These are phyloP conservation scores for Austrofundulus limnaeus DNA, from an alignment of 2,113 vertebrate species.

Conservation along the genomic window DNA sequence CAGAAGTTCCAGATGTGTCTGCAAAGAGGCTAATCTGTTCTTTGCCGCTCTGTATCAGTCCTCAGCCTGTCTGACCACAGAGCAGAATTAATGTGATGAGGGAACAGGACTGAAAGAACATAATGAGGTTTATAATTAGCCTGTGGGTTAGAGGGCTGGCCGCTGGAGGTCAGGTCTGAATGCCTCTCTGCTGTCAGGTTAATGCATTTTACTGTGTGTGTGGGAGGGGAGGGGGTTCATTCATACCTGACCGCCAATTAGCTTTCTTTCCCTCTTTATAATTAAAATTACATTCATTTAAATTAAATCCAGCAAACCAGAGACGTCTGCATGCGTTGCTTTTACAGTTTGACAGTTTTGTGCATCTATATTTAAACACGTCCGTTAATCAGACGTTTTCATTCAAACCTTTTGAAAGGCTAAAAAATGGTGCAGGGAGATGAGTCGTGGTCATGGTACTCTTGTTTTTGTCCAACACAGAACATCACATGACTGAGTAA, in stretches of 20 bases:
- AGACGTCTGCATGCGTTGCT: neutral
- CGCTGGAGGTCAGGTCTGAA: slow-evolving; percentile 58
- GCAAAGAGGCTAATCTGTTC: slow-evolving; percentile 19
- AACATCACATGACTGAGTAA: slow-evolving; percentile 7
- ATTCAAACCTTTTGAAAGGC: neutral
- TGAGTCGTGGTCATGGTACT: neutral
- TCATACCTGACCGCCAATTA: slow-evolving; percentile 46
- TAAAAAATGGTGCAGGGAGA: neutral
- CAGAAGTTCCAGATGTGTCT: neutral
- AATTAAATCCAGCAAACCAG: slow-evolving; percentile 18
- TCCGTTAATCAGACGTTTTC: neutral
- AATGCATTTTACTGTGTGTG: slow-evolving; percentile 28
- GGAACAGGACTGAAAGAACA: slow-evolving; percentile 47
- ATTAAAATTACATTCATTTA: slow-evolving; percentile 24
- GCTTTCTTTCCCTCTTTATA: slow-evolving; percentile 4
- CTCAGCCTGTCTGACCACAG: slow-evolving; percentile 35
- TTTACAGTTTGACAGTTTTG: neutral
- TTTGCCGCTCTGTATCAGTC: slow-evolving; percentile 16
- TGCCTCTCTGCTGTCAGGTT: slow-evolving; percentile 54
- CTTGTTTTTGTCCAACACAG: slow-evolving; percentile 8
- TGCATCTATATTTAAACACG: neutral
- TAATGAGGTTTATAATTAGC: slow-evolving; percentile 75
- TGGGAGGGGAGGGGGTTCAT: neutral
- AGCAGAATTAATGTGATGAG: slow-evolving; percentile 64
- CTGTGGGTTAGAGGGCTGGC: slow-evolving; percentile 52